These are phyloP conservation scores for Metridium senile DNA, from an alignment of 92 coral and sea anemone species.

Conservation along the genomic window DNA sequence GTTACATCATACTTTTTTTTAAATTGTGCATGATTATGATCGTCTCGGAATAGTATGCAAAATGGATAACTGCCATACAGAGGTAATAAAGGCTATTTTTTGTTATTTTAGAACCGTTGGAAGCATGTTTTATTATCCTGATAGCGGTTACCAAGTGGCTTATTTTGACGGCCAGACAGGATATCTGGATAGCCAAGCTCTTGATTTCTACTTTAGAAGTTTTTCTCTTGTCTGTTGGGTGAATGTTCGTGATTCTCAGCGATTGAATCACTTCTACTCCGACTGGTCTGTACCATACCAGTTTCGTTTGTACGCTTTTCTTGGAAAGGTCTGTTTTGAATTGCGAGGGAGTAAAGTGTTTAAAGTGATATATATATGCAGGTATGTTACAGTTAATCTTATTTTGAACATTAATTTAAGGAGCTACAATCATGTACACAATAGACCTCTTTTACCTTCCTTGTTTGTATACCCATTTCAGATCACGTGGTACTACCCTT, in stretches of 20 bases:
- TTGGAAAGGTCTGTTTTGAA: not conserved
- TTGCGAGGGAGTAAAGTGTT: not conserved
- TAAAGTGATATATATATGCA: not conserved
- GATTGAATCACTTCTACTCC: conserved; percentile 41
- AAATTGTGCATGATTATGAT: no score
- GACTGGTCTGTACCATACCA: conserved; percentile 50
- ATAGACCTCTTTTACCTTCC: no score
- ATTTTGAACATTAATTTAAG: no score
- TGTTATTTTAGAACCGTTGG: conserved; percentile 28
- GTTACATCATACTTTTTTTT: no score
- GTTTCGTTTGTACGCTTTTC: conserved; percentile 38
- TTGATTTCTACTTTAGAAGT: conserved; percentile 35
- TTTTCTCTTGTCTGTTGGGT: conserved; percentile 48
- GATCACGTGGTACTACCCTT: no score
- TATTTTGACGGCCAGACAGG: conserved; percentile 33
- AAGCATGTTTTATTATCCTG: conserved; percentile 11
- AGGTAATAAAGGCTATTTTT: no score
- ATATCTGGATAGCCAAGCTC: conserved; percentile 50
- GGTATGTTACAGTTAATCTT: no score
- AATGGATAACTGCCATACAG: no score
- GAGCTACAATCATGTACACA: no score
- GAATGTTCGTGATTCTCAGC: conserved; percentile 13
- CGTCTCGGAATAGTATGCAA: no score
- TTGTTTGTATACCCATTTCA: no score
- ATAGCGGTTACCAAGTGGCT: conserved; percentile 27